Percentiles rank a stretch among this genome's conserved stretches.
phyloP scores from a whole-genome alignment of 1,140 invertebrate species.

The Drosophila watanabei region DNA sequence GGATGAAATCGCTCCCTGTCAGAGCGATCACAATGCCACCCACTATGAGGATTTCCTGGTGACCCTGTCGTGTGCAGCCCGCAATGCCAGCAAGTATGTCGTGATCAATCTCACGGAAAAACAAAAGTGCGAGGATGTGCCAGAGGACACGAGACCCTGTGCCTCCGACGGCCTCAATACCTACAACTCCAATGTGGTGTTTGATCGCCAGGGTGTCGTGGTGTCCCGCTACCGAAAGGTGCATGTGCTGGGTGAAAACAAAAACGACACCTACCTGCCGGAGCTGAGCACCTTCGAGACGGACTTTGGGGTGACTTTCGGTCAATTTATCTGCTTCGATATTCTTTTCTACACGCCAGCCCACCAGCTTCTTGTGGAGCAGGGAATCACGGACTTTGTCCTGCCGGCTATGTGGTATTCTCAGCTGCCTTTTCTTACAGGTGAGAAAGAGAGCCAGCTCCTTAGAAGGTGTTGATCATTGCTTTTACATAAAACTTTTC shows the following conservation, averaged over 20 bases:
- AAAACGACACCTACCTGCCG: constrained; percentile 57
- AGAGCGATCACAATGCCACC: constrained; percentile 50
- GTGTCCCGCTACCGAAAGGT: constrained; percentile 91
- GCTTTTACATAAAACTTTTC: not conserved
- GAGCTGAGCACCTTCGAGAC: constrained; percentile 89
- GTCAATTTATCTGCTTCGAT: constrained; percentile 92
- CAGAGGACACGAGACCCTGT: constrained; percentile 75
- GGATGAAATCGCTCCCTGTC: constrained; percentile 40
- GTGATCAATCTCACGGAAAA: constrained; percentile 91
- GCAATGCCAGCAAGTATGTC: constrained; percentile 86
- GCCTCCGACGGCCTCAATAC: constrained; percentile 84
- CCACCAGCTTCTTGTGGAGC: constrained; percentile 45
- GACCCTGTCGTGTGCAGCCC: constrained; percentile 67
- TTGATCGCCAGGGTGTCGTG: constrained; percentile 88
- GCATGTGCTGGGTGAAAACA: constrained; percentile 87
- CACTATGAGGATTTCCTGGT: constrained; percentile 55
- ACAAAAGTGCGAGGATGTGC: constrained; percentile 86
- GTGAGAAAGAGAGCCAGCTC: constrained; percentile 72
- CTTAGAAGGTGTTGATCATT: no score
- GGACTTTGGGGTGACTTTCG: constrained; percentile 94
- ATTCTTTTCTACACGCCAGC: constrained; percentile 89
- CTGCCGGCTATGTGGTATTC: constrained; percentile 91
- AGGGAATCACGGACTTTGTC: constrained; percentile 89
- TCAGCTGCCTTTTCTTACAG: constrained; percentile 89
- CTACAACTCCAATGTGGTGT: constrained; percentile 91